Percentiles rank a stretch among this genome's conserved stretches.
These are phyloP conservation scores for Lepetodrilus schrolli DNA, from an alignment of 2,888 invertebrate genomes.

Conservation along the genomic window DNA sequence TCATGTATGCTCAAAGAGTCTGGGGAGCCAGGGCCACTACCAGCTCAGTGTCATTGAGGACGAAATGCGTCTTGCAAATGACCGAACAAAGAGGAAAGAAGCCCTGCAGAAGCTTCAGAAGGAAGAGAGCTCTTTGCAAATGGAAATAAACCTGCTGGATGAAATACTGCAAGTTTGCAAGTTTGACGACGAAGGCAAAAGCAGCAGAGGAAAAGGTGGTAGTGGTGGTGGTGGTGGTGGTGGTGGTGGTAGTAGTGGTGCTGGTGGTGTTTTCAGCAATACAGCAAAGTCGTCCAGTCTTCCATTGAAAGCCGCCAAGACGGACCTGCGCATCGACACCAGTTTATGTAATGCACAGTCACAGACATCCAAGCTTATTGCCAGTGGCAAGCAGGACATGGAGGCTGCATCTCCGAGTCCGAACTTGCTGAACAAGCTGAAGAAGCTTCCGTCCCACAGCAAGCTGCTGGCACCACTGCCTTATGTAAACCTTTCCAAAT, in stretches of 20 bases:
- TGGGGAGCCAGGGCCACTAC: slow-evolving; percentile 7
- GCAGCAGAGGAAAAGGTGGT: neutral
- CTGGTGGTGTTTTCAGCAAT: too few species aligned
- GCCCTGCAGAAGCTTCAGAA: slow-evolving; percentile 57
- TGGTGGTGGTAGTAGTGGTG: neutral
- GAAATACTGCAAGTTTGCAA: slow-evolving; percentile 62
- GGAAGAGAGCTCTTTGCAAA: slow-evolving; percentile 60
- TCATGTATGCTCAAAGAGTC: neutral
- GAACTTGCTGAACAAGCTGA: slow-evolving; percentile 57
- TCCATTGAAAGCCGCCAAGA: slow-evolving; percentile 32
- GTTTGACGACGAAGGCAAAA: slow-evolving; percentile 22
- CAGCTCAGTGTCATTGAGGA: slow-evolving; percentile 50
- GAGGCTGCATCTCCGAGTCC: slow-evolving; percentile 43
- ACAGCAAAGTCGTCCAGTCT: slow-evolving; percentile 36
- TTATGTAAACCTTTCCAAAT: slow-evolving; percentile 66
- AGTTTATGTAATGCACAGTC: neutral
- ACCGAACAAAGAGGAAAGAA: slow-evolving; percentile 46
- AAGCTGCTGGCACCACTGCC: slow-evolving; percentile 63
- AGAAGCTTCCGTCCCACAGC: slow-evolving; percentile 55
- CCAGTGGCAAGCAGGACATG: neutral
- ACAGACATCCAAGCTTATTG: neutral
- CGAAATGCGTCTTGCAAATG: slow-evolving; percentile 44
- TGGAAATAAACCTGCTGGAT: slow-evolving; percentile 66
- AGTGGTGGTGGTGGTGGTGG: neutral
- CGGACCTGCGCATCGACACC: slow-evolving; percentile 14